Evolutionary conservation across 2,888 invertebrate genomes (phyloP).

Genomic region (Dendrolimus pini): DNA sequence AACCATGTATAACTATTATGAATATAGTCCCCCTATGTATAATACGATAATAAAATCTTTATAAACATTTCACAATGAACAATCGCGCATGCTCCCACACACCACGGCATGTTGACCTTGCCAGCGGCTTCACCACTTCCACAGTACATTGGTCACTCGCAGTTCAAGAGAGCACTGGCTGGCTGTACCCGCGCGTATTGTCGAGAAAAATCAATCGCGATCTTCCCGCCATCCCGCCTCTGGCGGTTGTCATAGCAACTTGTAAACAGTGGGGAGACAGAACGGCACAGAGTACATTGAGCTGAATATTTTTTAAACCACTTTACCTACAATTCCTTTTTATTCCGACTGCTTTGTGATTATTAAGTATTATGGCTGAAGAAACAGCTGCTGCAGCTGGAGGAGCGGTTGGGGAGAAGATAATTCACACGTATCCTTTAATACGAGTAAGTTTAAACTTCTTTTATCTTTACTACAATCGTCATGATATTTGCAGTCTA

Average conservation of each 20-base stretch:
- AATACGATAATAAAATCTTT: no score
- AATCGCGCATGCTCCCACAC: no score
- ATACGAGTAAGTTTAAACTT: constrained; percentile 79
- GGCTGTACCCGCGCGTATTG: constrained; percentile 19
- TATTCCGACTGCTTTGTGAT: constrained; percentile 14
- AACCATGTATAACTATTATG: no score
- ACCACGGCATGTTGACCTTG: no score
- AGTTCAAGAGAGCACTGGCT: constrained; percentile 15
- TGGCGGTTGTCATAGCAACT: constrained; percentile 68
- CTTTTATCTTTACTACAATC: background rate
- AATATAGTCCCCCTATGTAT: no score
- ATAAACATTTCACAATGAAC: no score
- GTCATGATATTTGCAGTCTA: no score
- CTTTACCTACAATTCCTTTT: constrained; percentile 27
- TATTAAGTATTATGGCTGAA: constrained; percentile 48
- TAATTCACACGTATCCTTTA: constrained; percentile 88
- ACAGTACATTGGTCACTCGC: background rate
- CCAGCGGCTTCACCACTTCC: no score
- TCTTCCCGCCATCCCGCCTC: constrained; percentile 55
- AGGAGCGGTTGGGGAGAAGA: constrained; percentile 74
- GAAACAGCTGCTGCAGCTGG: constrained; percentile 29
- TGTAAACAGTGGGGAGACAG: constrained; percentile 66
- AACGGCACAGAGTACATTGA: constrained; percentile 27
- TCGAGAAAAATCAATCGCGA: constrained; percentile 70
- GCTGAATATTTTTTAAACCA: constrained; percentile 6